A percentile compares a stretch with the other conserved stretches of the same genome.
These are phyloP conservation scores for Ommatoiulus sabulosus DNA, from an alignment of 2,888 invertebrate species.

Conservation along the genomic window DNA sequence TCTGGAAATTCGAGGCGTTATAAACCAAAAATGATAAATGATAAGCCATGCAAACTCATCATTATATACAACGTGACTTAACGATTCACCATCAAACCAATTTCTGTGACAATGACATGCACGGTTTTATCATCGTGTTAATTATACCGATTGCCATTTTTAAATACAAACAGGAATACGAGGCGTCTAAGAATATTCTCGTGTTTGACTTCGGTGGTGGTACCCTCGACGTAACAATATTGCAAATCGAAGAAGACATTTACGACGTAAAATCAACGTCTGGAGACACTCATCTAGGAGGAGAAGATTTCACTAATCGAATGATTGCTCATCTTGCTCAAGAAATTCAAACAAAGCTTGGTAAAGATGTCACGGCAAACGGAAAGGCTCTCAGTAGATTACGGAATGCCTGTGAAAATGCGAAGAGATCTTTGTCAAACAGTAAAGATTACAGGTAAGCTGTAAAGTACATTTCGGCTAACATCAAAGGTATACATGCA, in stretches of 20 bases:
- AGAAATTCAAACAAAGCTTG: slow-evolving; percentile 98
- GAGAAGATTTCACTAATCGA: slow-evolving; percentile 98
- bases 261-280: slow-evolving; percentile 76
- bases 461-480: not conserved
- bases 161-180: slow-evolving; percentile 85
- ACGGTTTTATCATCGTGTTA: not conserved
- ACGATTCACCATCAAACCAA: not conserved
- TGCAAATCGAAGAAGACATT: slow-evolving; percentile 98
- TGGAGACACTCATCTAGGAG: slow-evolving; percentile 82
- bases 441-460: too few species aligned
- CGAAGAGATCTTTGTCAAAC: too few species aligned
- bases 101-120: not conserved
- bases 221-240: slow-evolving; percentile 97
- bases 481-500: not conserved
- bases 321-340: slow-evolving; percentile 99
- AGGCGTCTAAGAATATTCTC: slow-evolving; percentile 94
- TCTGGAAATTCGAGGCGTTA: not conserved
- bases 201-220: slow-evolving; percentile 91
- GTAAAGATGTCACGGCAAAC: slow-evolving; percentile 94
- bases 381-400: slow-evolving; percentile 94
- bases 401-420: slow-evolving; percentile 96
- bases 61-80: too few species aligned
- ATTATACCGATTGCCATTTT: not conserved
- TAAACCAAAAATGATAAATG: not conserved
- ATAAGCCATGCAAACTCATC: too few species aligned